Base-by-base conservation (phyloP, 2,888 invertebrate species). In the Apotomis turbidana region DNA sequence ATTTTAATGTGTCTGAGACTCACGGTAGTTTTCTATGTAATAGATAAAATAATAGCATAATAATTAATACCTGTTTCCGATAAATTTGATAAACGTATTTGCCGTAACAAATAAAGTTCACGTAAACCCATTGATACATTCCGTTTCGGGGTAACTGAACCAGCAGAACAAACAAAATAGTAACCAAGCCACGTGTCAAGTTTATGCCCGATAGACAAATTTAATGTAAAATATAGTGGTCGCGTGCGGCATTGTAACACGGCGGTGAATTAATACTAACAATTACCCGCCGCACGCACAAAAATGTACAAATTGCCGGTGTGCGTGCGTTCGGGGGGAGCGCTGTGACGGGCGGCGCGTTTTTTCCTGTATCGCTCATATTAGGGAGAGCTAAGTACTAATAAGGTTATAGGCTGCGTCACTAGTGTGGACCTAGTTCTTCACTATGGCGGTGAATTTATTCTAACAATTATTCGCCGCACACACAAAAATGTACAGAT, bases 401-500 rank as follows among this genome's bases (percentile, higher is more conserved):
- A 27, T 27, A 2, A 27, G 27, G 27, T 27, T 27, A 27, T 27
- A 27, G 27, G 27, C 27, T 27, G 27, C 27, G 27, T 27, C 27
- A 27, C 27, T 27, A 27, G 27, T 27, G 27, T 27, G 27, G 27
- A 27, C 27, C 27, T 27, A 27, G 27, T 27, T 27, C 27, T 27
- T 27, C 27, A 27, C 1, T 27, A 82, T 80, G 82, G 83, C 83
- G 81, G 84, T 79, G 89, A 88, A 90, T 90, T 90, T 90, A 91
- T 90, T 90, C 90, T 85, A 85, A 90, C 90, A 91, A 91, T 91
- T 91, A 90, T 88, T 84, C 74, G 81, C 78, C 72, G 84, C 90
- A 90, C 91, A 90, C 90, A 91, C 87, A 84, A 87, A 87, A 88
- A 87, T 81, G 80, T 83, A 88, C 90, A 91, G 91, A 91, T 91